These are phyloP conservation scores for Harpegnathos saltator DNA, from an alignment of 1,140 invertebrate species.

Conservation along the genomic window DNA sequence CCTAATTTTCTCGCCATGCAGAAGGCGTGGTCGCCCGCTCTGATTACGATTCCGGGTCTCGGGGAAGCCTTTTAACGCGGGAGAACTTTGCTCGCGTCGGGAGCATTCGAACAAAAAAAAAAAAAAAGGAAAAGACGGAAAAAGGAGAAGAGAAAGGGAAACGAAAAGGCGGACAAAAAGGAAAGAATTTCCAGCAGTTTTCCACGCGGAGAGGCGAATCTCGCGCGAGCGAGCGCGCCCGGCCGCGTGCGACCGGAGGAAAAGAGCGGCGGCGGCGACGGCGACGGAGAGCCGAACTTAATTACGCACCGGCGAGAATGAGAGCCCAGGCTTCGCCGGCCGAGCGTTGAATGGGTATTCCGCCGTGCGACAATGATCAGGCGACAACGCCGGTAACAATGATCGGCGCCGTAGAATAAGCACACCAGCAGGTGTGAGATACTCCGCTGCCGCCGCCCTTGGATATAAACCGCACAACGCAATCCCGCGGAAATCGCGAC, in stretches of 20 bases:
- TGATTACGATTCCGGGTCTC: slow-evolving; percentile 17
- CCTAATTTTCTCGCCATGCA: slow-evolving; percentile 30
- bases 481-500: slow-evolving; percentile 50
- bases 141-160: too few species aligned
- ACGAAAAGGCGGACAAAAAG: too few species aligned
- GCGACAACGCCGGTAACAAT: slow-evolving; percentile 48
- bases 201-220: neutral
- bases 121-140: neutral
- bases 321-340: too few species aligned
- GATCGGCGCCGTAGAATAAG: slow-evolving; percentile 46
- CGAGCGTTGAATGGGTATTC: slow-evolving; percentile 21
- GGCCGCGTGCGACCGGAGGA: neutral
- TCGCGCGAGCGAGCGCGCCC: too few species aligned
- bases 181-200: neutral
- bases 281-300: neutral
- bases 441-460: neutral
- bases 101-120: neutral
- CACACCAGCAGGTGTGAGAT: slow-evolving; percentile 31
- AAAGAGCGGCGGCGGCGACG: neutral
- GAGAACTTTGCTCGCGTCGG: slow-evolving; percentile 14
- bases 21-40: neutral
- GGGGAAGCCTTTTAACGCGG: slow-evolving; percentile 17
- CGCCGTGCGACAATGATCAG: slow-evolving; percentile 37
- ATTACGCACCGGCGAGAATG: slow-evolving; percentile 33
- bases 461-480: slow-evolving; percentile 51